A percentile compares a stretch with the other conserved stretches of the same genome.
Evolutionary conservation across 1,140 invertebrate genomes (phyloP).

Genomic region (Propsilocerus akamusi): DNA sequence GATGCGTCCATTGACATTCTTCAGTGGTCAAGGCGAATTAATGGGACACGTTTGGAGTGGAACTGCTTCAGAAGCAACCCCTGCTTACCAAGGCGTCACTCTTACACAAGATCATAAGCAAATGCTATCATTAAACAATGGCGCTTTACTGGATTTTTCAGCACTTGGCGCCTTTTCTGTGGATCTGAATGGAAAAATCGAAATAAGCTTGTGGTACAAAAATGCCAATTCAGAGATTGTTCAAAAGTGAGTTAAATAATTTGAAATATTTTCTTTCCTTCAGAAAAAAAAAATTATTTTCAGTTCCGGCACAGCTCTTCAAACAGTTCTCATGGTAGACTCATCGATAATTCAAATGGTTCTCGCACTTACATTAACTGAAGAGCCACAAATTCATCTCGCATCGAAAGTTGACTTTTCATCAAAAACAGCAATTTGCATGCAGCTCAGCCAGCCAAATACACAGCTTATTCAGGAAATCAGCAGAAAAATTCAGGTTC

Average conservation of each 20-base stretch:
- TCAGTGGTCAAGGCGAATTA: constrained; percentile 62
- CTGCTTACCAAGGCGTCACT: constrained; percentile 57
- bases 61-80: constrained; percentile 59
- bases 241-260: constrained; percentile 35
- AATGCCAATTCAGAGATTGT: constrained; percentile 69
- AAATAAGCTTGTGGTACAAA: constrained; percentile 71
- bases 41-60: constrained; percentile 84
- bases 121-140: constrained; percentile 48
- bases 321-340: constrained; percentile 43
- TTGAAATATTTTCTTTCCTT: not conserved
- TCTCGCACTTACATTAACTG: constrained; percentile 46
- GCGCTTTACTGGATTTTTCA: constrained; percentile 48
- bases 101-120: constrained; percentile 57
- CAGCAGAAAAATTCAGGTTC: not conserved
- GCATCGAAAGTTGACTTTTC: constrained; percentile 66
- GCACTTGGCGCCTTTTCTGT: constrained; percentile 57
- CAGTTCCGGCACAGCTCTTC: constrained; percentile 49
- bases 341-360: constrained; percentile 46
- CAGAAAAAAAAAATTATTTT: constrained; percentile 16
- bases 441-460: constrained; percentile 53
- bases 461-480: constrained; percentile 5
- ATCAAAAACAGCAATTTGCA: constrained; percentile 53
- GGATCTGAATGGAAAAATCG: constrained; percentile 67
- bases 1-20: constrained; percentile 68
- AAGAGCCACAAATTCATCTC: constrained; percentile 54